phyloP scores from a whole-genome alignment of 2,888 invertebrate species.

The Aspidiotus rigidus region DNA sequence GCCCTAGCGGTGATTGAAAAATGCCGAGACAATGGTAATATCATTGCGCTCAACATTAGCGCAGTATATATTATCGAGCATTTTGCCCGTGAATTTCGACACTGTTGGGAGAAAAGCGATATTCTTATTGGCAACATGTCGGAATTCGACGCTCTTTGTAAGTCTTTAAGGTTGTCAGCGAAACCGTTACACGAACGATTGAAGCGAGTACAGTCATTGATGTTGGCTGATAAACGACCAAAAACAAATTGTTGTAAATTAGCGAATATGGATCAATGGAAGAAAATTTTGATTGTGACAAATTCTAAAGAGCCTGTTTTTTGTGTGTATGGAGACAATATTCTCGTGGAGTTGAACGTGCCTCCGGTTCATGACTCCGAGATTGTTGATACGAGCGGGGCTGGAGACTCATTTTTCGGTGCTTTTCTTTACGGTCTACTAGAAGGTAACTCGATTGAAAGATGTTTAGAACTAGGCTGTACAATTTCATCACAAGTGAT shows the following conservation, averaged over 20 bases:
- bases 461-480: conserved; percentile 23
- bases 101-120: conserved; percentile 46
- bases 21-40: conserved; percentile 42
- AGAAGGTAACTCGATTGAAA: conserved; percentile 8
- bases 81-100: conserved; percentile 43
- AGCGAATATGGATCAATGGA: conserved; percentile 38
- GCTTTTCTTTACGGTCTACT: conserved; percentile 46
- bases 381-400: conserved; percentile 52
- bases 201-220: conserved; percentile 1
- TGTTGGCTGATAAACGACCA: not conserved
- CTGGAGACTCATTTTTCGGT: conserved; percentile 53
- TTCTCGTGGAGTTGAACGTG: conserved; percentile 41
- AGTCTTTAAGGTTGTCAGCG: conserved; percentile 30
- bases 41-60: conserved; percentile 49
- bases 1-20: conserved; percentile 45
- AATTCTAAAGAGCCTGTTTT: conserved; percentile 52
- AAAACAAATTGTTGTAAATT: conserved; percentile 8
- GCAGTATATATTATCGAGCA: conserved; percentile 48
- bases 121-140: conserved; percentile 51
- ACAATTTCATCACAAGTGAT: conserved; percentile 14
- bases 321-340: conserved; percentile 42
- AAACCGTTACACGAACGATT: conserved; percentile 14
- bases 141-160: conserved; percentile 48
- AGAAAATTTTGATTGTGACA: conserved; percentile 54
- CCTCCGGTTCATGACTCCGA: conserved; percentile 43